These are phyloP conservation scores for Alcedo quadribrachys DNA, from an alignment of 2,797 vertebrate species.

Conservation along the genomic window DNA sequence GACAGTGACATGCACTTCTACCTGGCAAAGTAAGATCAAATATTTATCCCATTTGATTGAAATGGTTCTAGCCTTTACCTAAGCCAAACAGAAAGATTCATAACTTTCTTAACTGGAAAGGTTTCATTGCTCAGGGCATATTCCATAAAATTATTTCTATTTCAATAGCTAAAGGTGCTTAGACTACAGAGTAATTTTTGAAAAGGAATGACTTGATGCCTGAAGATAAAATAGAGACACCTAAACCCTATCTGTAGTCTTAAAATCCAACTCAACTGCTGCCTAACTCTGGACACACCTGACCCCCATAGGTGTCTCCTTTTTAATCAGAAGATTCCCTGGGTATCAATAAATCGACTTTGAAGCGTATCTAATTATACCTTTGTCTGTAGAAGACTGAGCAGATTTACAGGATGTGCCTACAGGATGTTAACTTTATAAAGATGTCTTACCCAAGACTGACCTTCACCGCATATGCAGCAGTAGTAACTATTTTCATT, in stretches of 20 bases:
- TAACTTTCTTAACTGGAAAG: background rate
- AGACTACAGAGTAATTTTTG: rapidly evolving
- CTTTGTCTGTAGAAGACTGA: background rate
- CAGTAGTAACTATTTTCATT: background rate
- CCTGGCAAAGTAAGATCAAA: background rate
- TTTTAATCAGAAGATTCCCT: background rate
- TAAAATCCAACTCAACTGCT: background rate
- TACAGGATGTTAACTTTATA: background rate
- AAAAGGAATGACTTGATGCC: background rate
- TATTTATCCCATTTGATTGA: background rate
- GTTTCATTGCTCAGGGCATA: background rate
- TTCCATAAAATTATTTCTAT: background rate
- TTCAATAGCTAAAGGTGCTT: background rate
- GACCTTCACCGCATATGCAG: background rate
- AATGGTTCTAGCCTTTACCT: background rate
- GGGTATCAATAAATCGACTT: background rate
- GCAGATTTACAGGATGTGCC: background rate
- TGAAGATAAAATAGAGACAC: background rate
- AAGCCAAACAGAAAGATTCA: background rate
- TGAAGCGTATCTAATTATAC: background rate
- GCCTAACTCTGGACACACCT: background rate
- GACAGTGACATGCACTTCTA: rapidly evolving
- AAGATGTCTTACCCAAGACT: background rate
- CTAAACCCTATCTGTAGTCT: background rate
- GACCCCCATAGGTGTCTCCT: background rate